Conservation (phyloP, 2,113 vertebrate genomes). For the Electrona antarctica region DNA sequence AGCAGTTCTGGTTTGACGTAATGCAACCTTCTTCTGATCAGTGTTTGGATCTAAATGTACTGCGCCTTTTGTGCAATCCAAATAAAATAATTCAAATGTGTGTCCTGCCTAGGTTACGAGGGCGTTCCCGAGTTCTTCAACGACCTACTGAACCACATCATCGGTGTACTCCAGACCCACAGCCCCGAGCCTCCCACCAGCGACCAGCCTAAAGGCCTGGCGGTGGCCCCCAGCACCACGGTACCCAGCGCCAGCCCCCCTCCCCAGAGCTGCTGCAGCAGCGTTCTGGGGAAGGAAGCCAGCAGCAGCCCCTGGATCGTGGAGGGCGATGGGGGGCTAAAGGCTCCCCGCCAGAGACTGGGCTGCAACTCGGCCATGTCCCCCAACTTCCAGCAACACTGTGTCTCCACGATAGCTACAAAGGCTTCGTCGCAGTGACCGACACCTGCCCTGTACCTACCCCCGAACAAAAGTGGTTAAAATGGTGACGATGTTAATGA, state of each 20-base stretch:
- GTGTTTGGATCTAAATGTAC: too few species aligned
- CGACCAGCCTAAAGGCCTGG: conserved; percentile 71
- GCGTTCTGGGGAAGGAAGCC: conserved; percentile 85
- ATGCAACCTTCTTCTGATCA: too few species aligned
- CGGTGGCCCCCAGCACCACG: conserved; percentile 59
- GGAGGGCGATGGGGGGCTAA: conserved; percentile 83
- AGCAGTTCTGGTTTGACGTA: too few species aligned
- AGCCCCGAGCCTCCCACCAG: conserved; percentile 68
- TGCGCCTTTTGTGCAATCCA: too few species aligned
- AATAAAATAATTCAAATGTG: background rate
- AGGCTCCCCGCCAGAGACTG: conserved; percentile 93
- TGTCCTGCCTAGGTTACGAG: conserved; percentile 86
- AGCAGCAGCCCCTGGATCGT: conserved; percentile 82
- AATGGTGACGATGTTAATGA: conserved; percentile 70
- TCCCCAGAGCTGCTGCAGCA: conserved; percentile 78
- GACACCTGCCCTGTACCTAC: background rate
- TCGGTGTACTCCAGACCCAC: conserved; percentile 87
- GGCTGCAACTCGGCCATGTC: conserved; percentile 91
- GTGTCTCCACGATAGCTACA: conserved; percentile 92
- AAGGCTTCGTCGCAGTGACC: conserved; percentile 97
- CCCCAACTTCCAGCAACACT: conserved; percentile 98
- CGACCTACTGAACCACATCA: conserved; percentile 95
- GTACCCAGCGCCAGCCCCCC: conserved; percentile 67
- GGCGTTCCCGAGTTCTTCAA: conserved; percentile 95
- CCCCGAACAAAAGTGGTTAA: conserved; percentile 61